Percentiles rank a stretch among this genome's conserved stretches.
phyloP scores from a whole-genome alignment of 1,140 invertebrate species.

The Mycetomoellerius zeteki region DNA sequence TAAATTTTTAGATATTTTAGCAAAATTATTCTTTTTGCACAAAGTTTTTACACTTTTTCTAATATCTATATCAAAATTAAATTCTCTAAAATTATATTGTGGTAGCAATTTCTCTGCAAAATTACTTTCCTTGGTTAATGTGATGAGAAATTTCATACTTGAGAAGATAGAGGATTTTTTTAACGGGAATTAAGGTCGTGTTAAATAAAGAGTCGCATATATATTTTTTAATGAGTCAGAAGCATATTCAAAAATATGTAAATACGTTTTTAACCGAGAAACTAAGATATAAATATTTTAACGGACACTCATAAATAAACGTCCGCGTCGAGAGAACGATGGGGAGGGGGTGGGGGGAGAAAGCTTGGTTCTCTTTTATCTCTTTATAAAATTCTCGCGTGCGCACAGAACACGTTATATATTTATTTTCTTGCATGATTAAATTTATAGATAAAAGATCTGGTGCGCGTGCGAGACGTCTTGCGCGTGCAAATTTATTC shows the following conservation, averaged over 20 bases:
- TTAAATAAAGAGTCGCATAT: conserved; percentile 15
- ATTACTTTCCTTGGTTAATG: background rate
- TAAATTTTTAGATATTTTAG: no score
- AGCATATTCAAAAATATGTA: background rate
- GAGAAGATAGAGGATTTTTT: background rate
- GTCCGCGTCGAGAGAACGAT: background rate
- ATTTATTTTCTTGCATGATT: conserved; percentile 62
- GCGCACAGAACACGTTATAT: conserved; percentile 34
- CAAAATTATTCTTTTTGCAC: background rate
- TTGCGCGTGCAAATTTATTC: conserved; percentile 53
- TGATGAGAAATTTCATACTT: conserved; percentile 19
- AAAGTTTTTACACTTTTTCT: background rate
- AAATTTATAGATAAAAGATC: conserved; percentile 56
- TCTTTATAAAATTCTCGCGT: conserved; percentile 40
- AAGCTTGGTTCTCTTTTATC: background rate
- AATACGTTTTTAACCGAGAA: conserved; percentile 20
- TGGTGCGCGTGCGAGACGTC: conserved; percentile 52
- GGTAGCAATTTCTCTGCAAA: background rate
- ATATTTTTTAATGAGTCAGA: conserved; percentile 1
- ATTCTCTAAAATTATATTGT: background rate
- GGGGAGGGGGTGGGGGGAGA: background rate
- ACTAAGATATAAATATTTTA: conserved; percentile 49
- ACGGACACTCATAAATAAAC: conserved; percentile 21
- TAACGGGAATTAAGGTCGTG: background rate
- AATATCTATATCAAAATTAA: background rate